Evolutionary conservation across 1,140 invertebrate genomes (phyloP).

Genomic region (Drosophila tsacasi): DNA sequence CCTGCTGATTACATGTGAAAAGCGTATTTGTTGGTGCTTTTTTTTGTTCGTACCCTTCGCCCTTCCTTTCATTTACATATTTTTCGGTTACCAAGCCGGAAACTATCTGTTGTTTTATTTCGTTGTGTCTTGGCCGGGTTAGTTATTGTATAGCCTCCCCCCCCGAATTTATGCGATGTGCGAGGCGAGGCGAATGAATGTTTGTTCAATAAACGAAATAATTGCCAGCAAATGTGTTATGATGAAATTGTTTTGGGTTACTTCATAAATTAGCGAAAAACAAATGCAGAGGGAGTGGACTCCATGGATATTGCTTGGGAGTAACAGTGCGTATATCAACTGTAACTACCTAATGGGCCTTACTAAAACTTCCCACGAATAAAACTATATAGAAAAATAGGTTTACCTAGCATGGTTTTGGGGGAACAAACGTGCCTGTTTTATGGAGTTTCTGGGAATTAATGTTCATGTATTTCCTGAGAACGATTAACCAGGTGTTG

Average conservation of each 20-base stretch:
- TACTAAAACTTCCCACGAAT: neutral
- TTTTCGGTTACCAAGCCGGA: conserved; percentile 68
- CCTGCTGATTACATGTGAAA: conserved; percentile 52
- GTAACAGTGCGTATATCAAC: conserved; percentile 2
- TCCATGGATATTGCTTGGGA: neutral
- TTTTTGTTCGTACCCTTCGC: conserved; percentile 7
- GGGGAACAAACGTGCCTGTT: neutral
- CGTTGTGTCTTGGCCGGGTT: conserved; percentile 50
- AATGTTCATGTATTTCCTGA: neutral
- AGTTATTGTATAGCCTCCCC: conserved; percentile 44
- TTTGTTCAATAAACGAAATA: conserved; percentile 84
- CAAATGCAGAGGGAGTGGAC: conserved; percentile 4
- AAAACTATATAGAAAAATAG: neutral
- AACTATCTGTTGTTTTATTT: conserved; percentile 57
- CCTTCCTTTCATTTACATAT: conserved; percentile 72
- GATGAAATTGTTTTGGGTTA: conserved; percentile 84
- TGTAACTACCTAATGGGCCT: conserved; percentile 2
- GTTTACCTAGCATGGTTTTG: neutral
- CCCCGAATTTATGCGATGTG: conserved; percentile 76
- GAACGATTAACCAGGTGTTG: neutral
- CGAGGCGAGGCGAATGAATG: conserved; percentile 70
- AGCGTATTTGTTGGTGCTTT: conserved; percentile 33
- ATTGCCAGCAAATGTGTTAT: conserved; percentile 82
- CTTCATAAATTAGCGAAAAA: conserved; percentile 81
- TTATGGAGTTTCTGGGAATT: neutral